Conservation (phyloP, 2,888 invertebrate species). For the Himalopsyche anomala region DNA sequence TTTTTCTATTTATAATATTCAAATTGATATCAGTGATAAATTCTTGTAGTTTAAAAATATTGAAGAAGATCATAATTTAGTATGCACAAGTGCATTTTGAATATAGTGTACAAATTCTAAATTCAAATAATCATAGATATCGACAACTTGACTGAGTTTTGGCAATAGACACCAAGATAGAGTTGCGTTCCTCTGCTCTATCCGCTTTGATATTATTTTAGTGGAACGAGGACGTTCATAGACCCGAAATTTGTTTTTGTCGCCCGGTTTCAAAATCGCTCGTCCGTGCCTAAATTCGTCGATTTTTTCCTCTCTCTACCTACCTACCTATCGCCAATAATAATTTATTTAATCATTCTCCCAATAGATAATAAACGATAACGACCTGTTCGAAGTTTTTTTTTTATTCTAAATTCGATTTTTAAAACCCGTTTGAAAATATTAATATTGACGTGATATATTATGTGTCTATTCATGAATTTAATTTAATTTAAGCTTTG, state of each 20-base stretch:
- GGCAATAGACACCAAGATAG: background rate
- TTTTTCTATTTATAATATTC: too few relatives aligned
- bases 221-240: constrained; percentile 31
- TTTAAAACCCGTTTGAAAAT: constrained; percentile 22
- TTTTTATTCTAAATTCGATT: constrained; percentile 7
- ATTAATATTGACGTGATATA: constrained; percentile 14
- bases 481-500: background rate
- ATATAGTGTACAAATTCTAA: too few relatives aligned
- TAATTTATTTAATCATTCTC: constrained; percentile 12
- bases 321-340: constrained; percentile 34
- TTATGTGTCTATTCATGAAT: background rate
- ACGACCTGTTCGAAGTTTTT: constrained; percentile 30
- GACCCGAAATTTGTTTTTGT: constrained; percentile 34
- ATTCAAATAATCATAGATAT: too few relatives aligned
- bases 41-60: too few relatives aligned
- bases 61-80: too few relatives aligned
- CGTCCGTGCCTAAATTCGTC: constrained; percentile 30
- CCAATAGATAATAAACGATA: constrained; percentile 34
- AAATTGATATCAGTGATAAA: too few relatives aligned
- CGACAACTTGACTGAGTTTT: background rate
- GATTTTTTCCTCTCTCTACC: constrained; percentile 34
- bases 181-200: constrained; percentile 29
- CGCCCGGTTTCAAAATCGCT: constrained; percentile 31
- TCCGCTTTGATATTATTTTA: constrained; percentile 34
- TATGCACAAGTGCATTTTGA: too few relatives aligned